Base-by-base conservation (phyloP, 2,113 vertebrate species). In the Leptosomus discolor region DNA sequence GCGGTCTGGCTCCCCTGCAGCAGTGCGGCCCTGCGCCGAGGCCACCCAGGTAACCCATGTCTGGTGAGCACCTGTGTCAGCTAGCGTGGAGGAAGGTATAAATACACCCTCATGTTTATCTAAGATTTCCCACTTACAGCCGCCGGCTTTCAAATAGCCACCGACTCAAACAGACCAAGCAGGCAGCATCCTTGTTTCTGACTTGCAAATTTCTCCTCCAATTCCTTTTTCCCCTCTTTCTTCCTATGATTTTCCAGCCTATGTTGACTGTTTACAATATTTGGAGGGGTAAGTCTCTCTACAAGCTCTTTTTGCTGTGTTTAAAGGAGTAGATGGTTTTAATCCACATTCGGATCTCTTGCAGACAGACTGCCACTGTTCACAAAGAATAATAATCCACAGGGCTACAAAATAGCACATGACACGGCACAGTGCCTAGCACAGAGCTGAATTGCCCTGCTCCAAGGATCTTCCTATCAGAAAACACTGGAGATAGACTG, bases 11-110 rank as follows among this genome's bases (percentile, higher is more conserved):
- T 74, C 64, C 60, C 77, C 43, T 2, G 1, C 41, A 22, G 83
- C 46, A 39, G 19, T 3, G 2, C 5, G 2, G 75, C 48, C 84
- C 61, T 7, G 3, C 0, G 0, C 70, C 60, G 67, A 56, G 95
- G 83, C 95, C 94, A 96, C 96, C 97, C 95, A 97, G 96, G 94
- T 94, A 92, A 92, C 36, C 61, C 5, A 0, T 75, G 80, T 97
- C 96, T 97, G 95, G 88, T 71, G 43, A 94, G 82, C 95, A 97
- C 94, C 97, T 97, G 95, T 93, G 82, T 85, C 91, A 92, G 91
- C 46, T 60, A 19, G 69, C 48, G 63, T 39, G 50, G 36, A 79
- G 94, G 87, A 95, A 95, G 85, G 92, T 93, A 77, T 58, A 78
- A 97, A 95, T 89, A 63, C 63, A 69, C 67, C 29, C 90, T 90